A percentile compares a stretch with the other conserved stretches of the same genome.
phyloP scores from a whole-genome alignment of 1,140 invertebrate species.

The Tetranychus cinnabarinus region DNA sequence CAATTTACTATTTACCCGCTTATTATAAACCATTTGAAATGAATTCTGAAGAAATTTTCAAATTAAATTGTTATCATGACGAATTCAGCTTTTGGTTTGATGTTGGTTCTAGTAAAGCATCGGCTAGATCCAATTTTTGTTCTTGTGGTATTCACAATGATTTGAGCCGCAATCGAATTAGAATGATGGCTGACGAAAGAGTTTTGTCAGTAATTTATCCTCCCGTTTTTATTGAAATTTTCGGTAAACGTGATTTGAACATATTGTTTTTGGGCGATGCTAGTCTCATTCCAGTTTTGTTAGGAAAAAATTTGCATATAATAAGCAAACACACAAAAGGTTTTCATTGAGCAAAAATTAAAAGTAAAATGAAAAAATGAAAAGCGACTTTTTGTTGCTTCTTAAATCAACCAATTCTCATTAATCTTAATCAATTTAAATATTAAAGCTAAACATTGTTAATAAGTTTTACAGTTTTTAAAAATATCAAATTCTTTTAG shows the following conservation, averaged over 20 bases:
- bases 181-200: conserved; percentile 50
- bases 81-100: conserved; percentile 82
- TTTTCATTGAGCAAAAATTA: too few species aligned
- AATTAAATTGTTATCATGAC: conserved; percentile 55
- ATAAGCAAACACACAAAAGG: too few species aligned
- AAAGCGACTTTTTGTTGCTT: too few species aligned
- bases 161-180: conserved; percentile 29
- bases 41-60: conserved; percentile 30
- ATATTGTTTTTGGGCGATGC: conserved; percentile 49
- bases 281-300: conserved; percentile 45
- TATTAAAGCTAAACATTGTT: too few species aligned
- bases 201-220: conserved; percentile 21
- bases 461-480: too few species aligned
- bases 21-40: conserved; percentile 27
- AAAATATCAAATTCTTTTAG: too few species aligned
- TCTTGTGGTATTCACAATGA: conserved; percentile 4
- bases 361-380: too few species aligned
- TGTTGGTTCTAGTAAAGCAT: conserved; percentile 10
- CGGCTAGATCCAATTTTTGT: conserved; percentile 1
- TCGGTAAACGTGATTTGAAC: not conserved
- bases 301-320: conserved; percentile 24
- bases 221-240: conserved; percentile 25
- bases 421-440: too few species aligned
- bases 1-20: conserved; percentile 67
- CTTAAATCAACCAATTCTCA: too few species aligned